Conservation (phyloP, 2,888 invertebrate genomes). For the Notodromas monacha region DNA sequence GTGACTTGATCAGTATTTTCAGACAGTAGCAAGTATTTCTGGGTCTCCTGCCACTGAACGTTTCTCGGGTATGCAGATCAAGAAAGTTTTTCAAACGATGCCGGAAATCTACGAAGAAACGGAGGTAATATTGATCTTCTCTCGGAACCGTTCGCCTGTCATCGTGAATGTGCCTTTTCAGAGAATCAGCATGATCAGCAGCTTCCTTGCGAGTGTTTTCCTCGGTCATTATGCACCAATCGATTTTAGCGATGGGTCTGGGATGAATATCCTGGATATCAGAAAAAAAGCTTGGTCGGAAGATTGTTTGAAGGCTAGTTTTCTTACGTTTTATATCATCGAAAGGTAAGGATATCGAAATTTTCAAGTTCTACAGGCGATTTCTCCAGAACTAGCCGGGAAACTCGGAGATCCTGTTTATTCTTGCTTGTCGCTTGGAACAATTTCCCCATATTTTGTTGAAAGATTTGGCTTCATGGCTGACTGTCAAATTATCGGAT, state of each 20-base stretch:
- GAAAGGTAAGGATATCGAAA: slow-evolving; percentile 1
- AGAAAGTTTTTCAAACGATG: slow-evolving; percentile 41
- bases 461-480: slow-evolving; percentile 49
- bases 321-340: slow-evolving; percentile 5
- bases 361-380: slow-evolving; percentile 21
- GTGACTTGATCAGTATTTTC: slow-evolving; percentile 9
- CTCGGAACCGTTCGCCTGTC: too few relatives aligned
- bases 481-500: slow-evolving; percentile 46
- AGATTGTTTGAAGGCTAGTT: slow-evolving; percentile 29
- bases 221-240: slow-evolving; percentile 60
- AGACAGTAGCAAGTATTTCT: slow-evolving; percentile 43
- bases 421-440: slow-evolving; percentile 32
- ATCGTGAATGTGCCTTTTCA: too few relatives aligned
- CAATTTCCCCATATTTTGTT: slow-evolving; percentile 41
- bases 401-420: slow-evolving; percentile 43
- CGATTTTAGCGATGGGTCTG: slow-evolving; percentile 68
- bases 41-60: slow-evolving; percentile 60
- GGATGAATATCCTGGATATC: slow-evolving; percentile 79
- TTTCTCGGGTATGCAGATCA: slow-evolving; percentile 75
- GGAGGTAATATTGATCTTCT: too few relatives aligned
- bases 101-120: slow-evolving; percentile 36
- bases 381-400: slow-evolving; percentile 33
- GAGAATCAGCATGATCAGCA: slow-evolving; percentile 70
- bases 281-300: slow-evolving; percentile 38
- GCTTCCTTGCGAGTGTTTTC: slow-evolving; percentile 60